Evolutionary conservation across 2,888 invertebrate species (phyloP), one percentile per base, ranked within the genome.

Genomic region (Schizotus pectinicornis): DNA sequence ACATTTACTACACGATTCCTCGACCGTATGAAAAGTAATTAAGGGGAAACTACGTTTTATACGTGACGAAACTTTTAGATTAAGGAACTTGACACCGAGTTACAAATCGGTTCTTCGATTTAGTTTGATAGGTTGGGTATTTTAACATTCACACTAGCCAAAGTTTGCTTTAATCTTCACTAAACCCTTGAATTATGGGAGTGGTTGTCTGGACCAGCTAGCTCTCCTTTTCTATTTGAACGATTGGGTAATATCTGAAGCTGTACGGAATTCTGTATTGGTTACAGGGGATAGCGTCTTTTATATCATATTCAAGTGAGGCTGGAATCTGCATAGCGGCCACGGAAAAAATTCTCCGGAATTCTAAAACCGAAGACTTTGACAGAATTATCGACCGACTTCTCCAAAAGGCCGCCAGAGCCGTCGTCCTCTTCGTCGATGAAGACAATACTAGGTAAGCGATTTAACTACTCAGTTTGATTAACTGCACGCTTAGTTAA

Each of bases 401-500:
- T 6, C 75, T 79, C 35, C 75, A 80, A n/a, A 83, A 85, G 64
- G 81, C 83, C 46, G 88, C 88, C 34, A 78, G 85, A 45, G 87
- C 85, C 6, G 87, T 90, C 31, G 84, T 89, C 13, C 83, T 89
- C 77, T 90, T 89, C 74, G 88, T 88, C 14, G 88, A 89, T 72
- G 88, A 89, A 75, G 89, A 89, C 74, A 88, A 88, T 75, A 83
- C 83, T 51, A 81, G 84, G 84, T 84, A 69, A 71, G 68, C 53
- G 11, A 47, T 32, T 14, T 33, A 11, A 50, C 33, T 46, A 32
- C 3, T 30, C 6, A 39, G 14, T 49, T 13, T 36, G 33, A 9
- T 30, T 39, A 8, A 36, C 36, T 13, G 47, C 22, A n/a, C n/a
- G n/a, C 3, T 22, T 22, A 22, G 22, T 2, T 22, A 22, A 22